Percentiles rank a stretch among this genome's conserved stretches.
These are phyloP conservation scores for Gorsachius goisagi DNA, from an alignment of 2,113 vertebrate species.

Conservation along the genomic window DNA sequence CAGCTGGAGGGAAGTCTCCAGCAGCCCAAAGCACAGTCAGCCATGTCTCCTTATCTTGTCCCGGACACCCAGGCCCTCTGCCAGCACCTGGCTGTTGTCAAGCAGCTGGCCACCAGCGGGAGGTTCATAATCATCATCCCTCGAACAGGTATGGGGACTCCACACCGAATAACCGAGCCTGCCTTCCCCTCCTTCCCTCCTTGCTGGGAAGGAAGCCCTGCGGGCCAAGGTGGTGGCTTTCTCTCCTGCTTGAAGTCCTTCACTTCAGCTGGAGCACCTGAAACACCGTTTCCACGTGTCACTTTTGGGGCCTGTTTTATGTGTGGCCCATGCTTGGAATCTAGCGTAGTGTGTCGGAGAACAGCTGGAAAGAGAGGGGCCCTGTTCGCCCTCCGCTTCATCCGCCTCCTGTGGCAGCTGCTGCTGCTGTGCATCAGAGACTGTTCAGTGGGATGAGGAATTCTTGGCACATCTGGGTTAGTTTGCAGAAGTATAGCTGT, in stretches of 20 bases:
- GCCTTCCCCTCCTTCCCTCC: not conserved
- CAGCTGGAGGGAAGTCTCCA: conserved; percentile 97
- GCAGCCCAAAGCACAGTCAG: conserved; percentile 93
- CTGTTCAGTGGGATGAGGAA: not conserved
- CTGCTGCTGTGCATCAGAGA: not conserved
- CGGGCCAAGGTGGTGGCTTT: not conserved
- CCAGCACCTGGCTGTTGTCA: conserved; percentile 87
- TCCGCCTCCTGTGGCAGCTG: not conserved
- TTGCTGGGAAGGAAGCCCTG: not conserved
- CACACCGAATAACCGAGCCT: fast-evolving
- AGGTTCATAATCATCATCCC: conserved; percentile 98
- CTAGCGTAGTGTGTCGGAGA: fast-evolving
- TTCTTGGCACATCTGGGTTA: not conserved
- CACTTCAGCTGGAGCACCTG: not conserved
- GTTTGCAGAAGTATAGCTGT: not conserved
- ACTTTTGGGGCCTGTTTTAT: not conserved
- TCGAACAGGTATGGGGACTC: conserved; percentile 80
- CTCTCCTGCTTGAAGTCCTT: not conserved
- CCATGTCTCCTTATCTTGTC: conserved; percentile 97
- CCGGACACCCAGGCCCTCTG: conserved; percentile 93
- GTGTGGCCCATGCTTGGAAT: not conserved
- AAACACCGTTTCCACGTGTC: not conserved
- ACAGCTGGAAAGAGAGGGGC: not conserved
- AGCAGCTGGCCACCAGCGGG: conserved; percentile 89
- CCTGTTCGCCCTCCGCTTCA: not conserved